Evolutionary conservation across 30 jellyfish, hydroid and myxozoan genomes (phyloP), one percentile per base, ranked within the genome.

Genomic region (Aurelia sp.): DNA sequence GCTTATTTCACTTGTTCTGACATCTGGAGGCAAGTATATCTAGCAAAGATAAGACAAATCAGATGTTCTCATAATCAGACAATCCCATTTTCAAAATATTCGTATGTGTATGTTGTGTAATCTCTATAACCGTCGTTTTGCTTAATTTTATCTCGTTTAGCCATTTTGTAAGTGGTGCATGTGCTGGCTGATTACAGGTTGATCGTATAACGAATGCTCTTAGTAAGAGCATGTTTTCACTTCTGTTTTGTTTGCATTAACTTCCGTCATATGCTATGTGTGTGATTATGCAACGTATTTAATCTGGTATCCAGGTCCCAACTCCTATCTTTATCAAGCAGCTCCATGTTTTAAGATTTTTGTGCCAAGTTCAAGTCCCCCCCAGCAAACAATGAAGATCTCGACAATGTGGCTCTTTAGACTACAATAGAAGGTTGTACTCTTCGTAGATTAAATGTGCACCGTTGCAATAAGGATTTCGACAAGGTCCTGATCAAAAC

Each of bases 231-330:
- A 18, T 33, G 71, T 62, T 69, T 84, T 70, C 88, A 47, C 66
- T 55, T 35, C 63, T 41, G 40, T 78, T 31, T 76, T 41, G 80
- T 80, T 66, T 67, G 48, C 78, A 69, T 60, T 38, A 15, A 50
- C 76, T 47, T 50, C 47, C 77, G 24, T 61, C 74, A 84, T 84
- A 84, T 84, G 93, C 93, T 84, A 84, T 84, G 93, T 84, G 93
- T 84, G 93, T 17, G 93, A 70, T 87, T 72, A 77, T 84, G 93
- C 63, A 62, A 81, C 68, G 84, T 70, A 72, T 70, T 58, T 84
- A 74, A 84, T 59, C 93, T 84, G 93, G 93, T 84, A 84, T 84
- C 93, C 93, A 84, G 93, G 88, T 82, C 50, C 90, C 71, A 19
- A 13, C 38, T 22, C 22, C 24, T 17, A 19, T 27, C 64, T 47